A percentile compares a stretch with the other conserved stretches of the same genome.
phyloP scores from a whole-genome alignment of 2,888 invertebrate genomes.

The Cancer borealis region DNA sequence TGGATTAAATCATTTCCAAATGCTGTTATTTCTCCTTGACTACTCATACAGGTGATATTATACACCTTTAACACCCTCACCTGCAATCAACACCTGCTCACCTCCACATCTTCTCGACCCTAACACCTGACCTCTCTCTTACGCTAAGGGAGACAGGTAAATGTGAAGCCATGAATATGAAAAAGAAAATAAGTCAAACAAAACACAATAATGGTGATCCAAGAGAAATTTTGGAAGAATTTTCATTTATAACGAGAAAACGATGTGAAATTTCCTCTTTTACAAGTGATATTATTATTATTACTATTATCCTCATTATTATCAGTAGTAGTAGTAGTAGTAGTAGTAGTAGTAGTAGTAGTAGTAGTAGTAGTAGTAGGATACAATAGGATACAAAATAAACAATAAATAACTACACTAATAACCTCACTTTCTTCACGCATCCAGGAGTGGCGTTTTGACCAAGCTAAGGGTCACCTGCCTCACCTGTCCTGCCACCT shows the following conservation, averaged over 20 bases:
- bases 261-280: background rate
- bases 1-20: background rate
- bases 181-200: background rate
- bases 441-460: constrained; percentile 58
- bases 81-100: background rate
- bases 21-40: background rate
- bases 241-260: background rate
- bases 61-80: background rate
- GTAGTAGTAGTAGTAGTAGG: too few relatives aligned
- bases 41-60: background rate
- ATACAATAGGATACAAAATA: too few relatives aligned
- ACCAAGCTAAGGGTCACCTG: constrained; percentile 61
- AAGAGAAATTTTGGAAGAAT: background rate
- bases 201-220: background rate
- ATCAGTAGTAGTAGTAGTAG: too few relatives aligned
- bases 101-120: background rate
- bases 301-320: background rate
- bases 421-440: background rate
- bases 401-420: background rate
- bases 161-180: background rate
- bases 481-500: constrained; percentile 69
- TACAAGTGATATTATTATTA: background rate
- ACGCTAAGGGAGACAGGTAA: background rate
- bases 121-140: background rate
- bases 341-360: too few relatives aligned